phyloP scores from a whole-genome alignment of 2,888 invertebrate genomes.

The Poecilobothrus nobilitatus region DNA sequence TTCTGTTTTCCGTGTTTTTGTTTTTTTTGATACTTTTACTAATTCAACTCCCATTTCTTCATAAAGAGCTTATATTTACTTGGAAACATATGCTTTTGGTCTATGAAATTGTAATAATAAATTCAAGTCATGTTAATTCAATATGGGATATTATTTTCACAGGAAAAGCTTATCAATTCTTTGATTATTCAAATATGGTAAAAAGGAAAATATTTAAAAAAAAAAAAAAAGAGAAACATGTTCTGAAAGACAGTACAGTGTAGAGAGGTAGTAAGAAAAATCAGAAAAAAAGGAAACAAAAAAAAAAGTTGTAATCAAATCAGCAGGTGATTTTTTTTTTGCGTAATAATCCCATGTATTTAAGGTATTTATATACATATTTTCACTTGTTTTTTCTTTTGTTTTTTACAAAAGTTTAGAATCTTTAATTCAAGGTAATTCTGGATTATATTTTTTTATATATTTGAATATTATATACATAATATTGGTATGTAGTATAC shows the following conservation, averaged over 20 bases:
- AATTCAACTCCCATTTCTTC: neutral
- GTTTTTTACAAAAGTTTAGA: too few species aligned
- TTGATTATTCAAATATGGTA: neutral
- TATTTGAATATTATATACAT: too few species aligned
- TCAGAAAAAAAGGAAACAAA: neutral
- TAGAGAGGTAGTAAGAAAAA: neutral
- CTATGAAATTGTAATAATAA: conserved; percentile 1
- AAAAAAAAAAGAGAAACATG: neutral
- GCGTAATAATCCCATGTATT: neutral
- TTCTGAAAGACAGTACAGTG: neutral
- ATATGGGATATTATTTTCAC: neutral
- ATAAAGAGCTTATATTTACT: neutral
- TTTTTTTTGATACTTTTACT: neutral
- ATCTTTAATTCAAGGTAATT: too few species aligned
- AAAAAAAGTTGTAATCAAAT: neutral
- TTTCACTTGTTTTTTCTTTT: too few species aligned
- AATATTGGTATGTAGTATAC: too few species aligned
- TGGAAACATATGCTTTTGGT: neutral
- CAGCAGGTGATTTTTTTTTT: conserved; percentile 3
- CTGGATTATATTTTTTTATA: too few species aligned
- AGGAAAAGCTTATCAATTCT: neutral
- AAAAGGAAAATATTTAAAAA: neutral
- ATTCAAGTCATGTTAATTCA: conserved; percentile 4
- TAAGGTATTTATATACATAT: too few species aligned
- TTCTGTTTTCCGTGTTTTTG: neutral